Evolutionary conservation across 2,888 invertebrate species (phyloP).

Genomic region (Catocala fraxini): DNA sequence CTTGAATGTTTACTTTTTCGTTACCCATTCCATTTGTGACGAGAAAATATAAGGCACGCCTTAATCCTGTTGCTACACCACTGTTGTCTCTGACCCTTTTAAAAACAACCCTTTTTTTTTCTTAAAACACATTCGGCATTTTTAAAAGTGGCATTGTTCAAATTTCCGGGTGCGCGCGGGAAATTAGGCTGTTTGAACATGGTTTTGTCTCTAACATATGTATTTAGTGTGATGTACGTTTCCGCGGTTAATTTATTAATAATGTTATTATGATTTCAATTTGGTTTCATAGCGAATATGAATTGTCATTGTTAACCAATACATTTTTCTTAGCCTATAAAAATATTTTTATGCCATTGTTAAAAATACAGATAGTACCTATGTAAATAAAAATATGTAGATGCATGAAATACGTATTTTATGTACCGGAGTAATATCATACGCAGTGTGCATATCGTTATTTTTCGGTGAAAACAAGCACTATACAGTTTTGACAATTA

Average conservation of each 20-base stretch:
- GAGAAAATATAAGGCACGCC: neutral
- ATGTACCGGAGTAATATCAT: too few species aligned
- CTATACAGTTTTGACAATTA: too few species aligned
- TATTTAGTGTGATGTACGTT: neutral
- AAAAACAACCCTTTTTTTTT: neutral
- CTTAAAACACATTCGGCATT: neutral
- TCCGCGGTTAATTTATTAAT: neutral
- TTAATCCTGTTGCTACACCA: slow-evolving; percentile 4
- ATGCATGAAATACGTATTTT: too few species aligned
- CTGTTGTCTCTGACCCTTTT: slow-evolving; percentile 4
- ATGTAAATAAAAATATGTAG: too few species aligned
- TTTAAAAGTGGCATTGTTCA: slow-evolving; percentile 1
- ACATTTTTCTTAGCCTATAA: too few species aligned
- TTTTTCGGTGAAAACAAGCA: too few species aligned
- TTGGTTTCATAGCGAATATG: neutral
- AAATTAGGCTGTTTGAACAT: neutral
- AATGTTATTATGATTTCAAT: neutral
- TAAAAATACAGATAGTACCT: too few species aligned
- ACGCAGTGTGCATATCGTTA: too few species aligned
- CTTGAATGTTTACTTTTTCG: neutral
- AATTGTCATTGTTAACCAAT: too few species aligned
- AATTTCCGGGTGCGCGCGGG: neutral
- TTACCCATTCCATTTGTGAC: neutral
- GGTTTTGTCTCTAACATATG: neutral
- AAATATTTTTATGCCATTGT: too few species aligned